These are phyloP conservation scores for Theropithecus gelada DNA, from an alignment of 2,113 vertebrate genomes.

Conservation along the genomic window DNA sequence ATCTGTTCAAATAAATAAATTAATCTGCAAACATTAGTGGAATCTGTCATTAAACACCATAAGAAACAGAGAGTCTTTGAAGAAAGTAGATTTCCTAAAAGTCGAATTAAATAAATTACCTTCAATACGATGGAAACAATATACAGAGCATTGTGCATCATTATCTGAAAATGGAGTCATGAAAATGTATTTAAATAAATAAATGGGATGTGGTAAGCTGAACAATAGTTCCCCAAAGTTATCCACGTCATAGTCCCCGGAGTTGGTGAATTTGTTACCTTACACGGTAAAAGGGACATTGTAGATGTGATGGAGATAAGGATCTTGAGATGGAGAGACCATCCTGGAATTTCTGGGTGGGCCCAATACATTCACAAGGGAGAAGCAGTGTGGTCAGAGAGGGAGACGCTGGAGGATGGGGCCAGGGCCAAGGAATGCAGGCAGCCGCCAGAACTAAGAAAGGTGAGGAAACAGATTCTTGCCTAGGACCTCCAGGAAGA, in stretches of 20 bases:
- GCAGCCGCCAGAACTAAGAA: neutral
- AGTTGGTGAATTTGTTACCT: neutral
- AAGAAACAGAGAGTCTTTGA: conserved; percentile 10
- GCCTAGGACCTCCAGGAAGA: neutral
- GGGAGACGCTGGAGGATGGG: neutral
- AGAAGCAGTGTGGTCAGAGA: neutral
- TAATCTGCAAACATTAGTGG: neutral
- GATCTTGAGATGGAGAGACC: neutral
- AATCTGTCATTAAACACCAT: neutral
- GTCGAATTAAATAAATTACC: neutral
- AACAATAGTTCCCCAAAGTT: neutral
- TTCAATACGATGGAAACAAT: neutral
- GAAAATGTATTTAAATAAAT: neutral
- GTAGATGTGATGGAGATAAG: neutral
- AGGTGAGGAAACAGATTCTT: neutral
- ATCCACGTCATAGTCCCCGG: neutral
- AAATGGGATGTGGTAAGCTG: neutral
- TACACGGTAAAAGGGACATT: neutral
- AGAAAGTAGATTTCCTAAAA: neutral
- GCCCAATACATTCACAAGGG: neutral
- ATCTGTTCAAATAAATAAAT: neutral
- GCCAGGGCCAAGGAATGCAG: neutral
- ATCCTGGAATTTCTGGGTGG: neutral
- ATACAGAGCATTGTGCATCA: neutral
- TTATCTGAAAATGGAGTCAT: neutral